phyloP scores from a whole-genome alignment of 2,888 invertebrate genomes.

The Lacanobia oleracea region DNA sequence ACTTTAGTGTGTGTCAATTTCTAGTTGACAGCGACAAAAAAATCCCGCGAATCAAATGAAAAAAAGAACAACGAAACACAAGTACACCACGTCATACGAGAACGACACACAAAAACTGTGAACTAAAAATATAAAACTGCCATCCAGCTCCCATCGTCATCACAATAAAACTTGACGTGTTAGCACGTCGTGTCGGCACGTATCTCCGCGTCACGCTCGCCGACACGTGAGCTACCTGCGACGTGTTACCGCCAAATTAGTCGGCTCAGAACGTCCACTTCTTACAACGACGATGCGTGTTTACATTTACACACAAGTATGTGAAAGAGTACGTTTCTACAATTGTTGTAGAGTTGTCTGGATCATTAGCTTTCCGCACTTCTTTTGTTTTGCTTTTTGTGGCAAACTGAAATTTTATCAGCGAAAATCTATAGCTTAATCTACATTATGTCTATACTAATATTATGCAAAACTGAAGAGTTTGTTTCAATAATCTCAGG shows the following conservation, averaged over 20 bases:
- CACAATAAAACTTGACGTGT: slow-evolving; percentile 71
- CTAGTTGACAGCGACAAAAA: not conserved
- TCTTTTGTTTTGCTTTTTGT: not conserved
- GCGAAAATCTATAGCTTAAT: too few species aligned
- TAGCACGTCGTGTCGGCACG: slow-evolving; percentile 66
- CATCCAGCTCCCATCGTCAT: slow-evolving; percentile 57
- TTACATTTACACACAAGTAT: not conserved
- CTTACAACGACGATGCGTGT: slow-evolving; percentile 25
- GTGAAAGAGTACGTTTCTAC: not conserved
- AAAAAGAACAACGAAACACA: slow-evolving; percentile 9
- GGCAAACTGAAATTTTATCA: too few species aligned
- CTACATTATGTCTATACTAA: too few species aligned
- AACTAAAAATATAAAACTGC: slow-evolving; percentile 59
- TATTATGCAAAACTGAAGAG: too few species aligned
- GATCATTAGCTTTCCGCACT: not conserved
- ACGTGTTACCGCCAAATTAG: slow-evolving; percentile 45
- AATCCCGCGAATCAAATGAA: not conserved
- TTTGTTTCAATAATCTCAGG: too few species aligned
- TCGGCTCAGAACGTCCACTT: slow-evolving; percentile 50
- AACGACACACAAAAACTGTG: slow-evolving; percentile 15
- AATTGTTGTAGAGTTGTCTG: not conserved
- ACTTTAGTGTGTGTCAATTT: not conserved
- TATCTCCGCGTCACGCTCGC: slow-evolving; percentile 56
- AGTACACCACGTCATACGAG: not conserved
- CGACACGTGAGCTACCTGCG: slow-evolving; percentile 55